These are phyloP conservation scores for Bungarus multicinctus DNA, from an alignment of 2,113 vertebrate genomes.

Conservation along the genomic window DNA sequence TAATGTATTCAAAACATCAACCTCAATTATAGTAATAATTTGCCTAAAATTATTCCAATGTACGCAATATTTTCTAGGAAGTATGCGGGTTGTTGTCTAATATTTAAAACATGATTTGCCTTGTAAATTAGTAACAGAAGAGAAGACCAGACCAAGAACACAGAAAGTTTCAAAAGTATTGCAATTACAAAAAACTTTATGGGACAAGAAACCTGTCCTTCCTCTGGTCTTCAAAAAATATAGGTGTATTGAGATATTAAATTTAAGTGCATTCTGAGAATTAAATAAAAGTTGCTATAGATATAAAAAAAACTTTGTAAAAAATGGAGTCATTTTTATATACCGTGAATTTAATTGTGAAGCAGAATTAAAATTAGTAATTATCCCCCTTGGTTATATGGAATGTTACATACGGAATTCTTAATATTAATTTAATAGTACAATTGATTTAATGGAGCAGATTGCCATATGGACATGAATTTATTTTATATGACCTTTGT, in stretches of 20 bases:
- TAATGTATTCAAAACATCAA: background rate
- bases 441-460: conserved; percentile 7
- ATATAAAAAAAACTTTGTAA: background rate
- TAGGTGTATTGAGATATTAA: background rate
- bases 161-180: background rate
- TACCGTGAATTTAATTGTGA: conserved; percentile 1
- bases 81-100: background rate
- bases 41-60: background rate
- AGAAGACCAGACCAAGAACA: background rate
- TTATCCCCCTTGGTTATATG: conserved; percentile 11
- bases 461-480: background rate
- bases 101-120: background rate
- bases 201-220: background rate
- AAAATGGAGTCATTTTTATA: conserved; percentile 1
- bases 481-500: background rate
- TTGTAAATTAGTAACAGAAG: background rate
- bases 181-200: background rate
- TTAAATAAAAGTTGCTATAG: conserved; percentile 14
- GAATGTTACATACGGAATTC: conserved; percentile 18
- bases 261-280: background rate
- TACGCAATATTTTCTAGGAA: background rate
- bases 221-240: background rate
- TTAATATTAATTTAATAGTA: conserved; percentile 12
- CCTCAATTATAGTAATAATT: background rate
- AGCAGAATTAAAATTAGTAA: background rate